Evolutionary conservation across 2,888 invertebrate genomes (phyloP), one percentile per base, ranked within the genome.

Genomic region (Labia minor): DNA sequence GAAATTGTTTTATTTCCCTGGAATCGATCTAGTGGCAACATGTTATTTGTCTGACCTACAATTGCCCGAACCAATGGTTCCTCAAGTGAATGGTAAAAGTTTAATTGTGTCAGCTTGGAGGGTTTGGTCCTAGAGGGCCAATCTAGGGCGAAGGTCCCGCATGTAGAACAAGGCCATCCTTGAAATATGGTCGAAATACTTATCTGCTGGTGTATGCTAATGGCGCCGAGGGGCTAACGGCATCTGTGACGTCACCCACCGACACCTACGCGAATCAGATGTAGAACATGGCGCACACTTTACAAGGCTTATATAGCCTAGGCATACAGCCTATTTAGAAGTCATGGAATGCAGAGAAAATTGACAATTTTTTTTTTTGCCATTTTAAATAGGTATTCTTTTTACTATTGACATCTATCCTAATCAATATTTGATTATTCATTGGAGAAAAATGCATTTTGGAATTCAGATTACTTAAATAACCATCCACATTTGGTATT

Each of bases 121-220:
- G 26, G 26, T 26, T 49, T 11, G 49, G 49, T 16, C 16, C 49
- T 49, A 49, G 26, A 26, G 49, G 49, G 49, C 49, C 16, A 49
- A 49, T 49, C 49, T 49, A 49, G 49, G 49, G 49, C 49, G 49
- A 49, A 49, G 49, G 49, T 49, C 49, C 49, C 49, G 49, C 49
- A 49, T 49, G 49, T 49, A 49, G 49, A 49, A 49, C 49, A 49
- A 49, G 49, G 49, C 49, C 49, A 49, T 49, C 49, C 49, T 49
- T 49, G 49, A 49, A 49, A 49, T 49, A 49, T 49, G 49, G 49
- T 49, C 49, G 49, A 49, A 49, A 49, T 49, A 49, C 49, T 49
- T 49, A 49, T 49, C 49, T 49, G 49, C 49, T 49, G 49, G 49
- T 49, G 49, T 49, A 49, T 49, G 49, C 49, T 49, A 49, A 49